phyloP scores from a whole-genome alignment of 2,113 vertebrate species.

The Electrona antarctica region DNA sequence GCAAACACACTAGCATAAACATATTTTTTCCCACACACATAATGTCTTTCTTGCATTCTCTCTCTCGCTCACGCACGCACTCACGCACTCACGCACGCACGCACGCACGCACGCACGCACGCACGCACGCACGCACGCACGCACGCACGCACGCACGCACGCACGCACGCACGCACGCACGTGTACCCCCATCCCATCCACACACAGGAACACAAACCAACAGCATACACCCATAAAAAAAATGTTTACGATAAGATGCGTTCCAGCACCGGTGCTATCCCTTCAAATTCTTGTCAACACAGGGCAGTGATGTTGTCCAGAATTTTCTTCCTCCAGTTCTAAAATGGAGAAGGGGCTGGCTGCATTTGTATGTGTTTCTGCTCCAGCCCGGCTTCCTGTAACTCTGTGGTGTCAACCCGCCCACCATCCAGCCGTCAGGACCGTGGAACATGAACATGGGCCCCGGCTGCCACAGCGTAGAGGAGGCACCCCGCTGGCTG shows the following conservation, averaged over 20 bases:
- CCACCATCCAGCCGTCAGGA: conserved; percentile 60
- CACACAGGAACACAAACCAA: no score
- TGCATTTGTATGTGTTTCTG: conserved; percentile 70
- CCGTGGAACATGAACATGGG: conserved; percentile 23
- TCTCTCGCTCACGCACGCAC: neutral
- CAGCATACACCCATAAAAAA: neutral
- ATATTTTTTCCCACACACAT: no score
- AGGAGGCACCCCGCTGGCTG: conserved; percentile 50
- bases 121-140: no score
- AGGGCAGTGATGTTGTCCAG: conserved; percentile 57
- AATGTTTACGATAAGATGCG: conserved; percentile 42
- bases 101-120: neutral
- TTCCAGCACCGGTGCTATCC: conserved; percentile 54
- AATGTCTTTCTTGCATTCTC: neutral
- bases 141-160: neutral
- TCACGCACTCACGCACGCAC: neutral
- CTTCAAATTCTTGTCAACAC: conserved; percentile 66
- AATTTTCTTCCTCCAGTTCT: conserved; percentile 45
- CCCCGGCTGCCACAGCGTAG: conserved; percentile 33
- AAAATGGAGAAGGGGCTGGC: conserved; percentile 34
- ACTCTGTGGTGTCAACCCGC: conserved; percentile 57
- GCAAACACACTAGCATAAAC: neutral
- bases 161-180: neutral
- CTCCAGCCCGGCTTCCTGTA: conserved; percentile 57
- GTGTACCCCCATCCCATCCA: no score